Percentiles rank a stretch among this genome's conserved stretches.
phyloP scores from a whole-genome alignment of 2,113 vertebrate genomes.

The Syngnathus scovelli region DNA sequence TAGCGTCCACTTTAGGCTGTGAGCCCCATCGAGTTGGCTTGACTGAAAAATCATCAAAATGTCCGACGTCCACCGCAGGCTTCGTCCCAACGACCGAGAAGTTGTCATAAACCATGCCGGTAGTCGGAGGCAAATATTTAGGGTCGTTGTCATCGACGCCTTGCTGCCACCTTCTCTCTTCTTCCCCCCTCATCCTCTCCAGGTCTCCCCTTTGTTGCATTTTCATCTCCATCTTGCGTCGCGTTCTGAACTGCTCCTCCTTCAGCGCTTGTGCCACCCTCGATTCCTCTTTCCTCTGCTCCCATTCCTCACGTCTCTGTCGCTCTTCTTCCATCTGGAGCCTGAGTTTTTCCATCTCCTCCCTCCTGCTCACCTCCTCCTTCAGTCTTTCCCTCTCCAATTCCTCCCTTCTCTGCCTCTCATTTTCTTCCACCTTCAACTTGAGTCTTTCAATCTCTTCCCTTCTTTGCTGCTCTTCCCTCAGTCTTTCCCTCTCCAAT shows the following conservation, averaged over 20 bases:
- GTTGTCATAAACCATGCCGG: constrained; percentile 36
- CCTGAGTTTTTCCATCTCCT: constrained; percentile 24
- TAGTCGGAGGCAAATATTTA: constrained; percentile 14
- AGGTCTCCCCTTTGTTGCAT: constrained; percentile 14
- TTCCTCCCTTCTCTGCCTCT: neutral
- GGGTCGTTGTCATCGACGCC: constrained; percentile 19
- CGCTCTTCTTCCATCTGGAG: constrained; percentile 17
- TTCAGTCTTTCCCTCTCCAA: constrained; percentile 2
- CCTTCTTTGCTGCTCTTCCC: neutral
- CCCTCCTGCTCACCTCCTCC: constrained; percentile 5
- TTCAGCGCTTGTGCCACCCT: neutral
- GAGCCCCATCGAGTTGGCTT: constrained; percentile 49
- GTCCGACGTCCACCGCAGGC: constrained; percentile 32
- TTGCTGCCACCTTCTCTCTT: neutral
- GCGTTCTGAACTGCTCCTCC: neutral
- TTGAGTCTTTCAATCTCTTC: neutral
- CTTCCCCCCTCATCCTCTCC: constrained; percentile 5
- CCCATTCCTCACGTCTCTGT: neutral
- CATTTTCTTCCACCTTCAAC: neutral
- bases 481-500: neutral
- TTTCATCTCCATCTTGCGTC: constrained; percentile 9
- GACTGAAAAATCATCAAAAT: constrained; percentile 65
- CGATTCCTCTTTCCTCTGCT: neutral
- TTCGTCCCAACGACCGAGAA: constrained; percentile 50
- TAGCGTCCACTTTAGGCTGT: constrained; percentile 6